Conservation (phyloP, 2,888 invertebrate genomes). For the Cerastis rubricosa region DNA sequence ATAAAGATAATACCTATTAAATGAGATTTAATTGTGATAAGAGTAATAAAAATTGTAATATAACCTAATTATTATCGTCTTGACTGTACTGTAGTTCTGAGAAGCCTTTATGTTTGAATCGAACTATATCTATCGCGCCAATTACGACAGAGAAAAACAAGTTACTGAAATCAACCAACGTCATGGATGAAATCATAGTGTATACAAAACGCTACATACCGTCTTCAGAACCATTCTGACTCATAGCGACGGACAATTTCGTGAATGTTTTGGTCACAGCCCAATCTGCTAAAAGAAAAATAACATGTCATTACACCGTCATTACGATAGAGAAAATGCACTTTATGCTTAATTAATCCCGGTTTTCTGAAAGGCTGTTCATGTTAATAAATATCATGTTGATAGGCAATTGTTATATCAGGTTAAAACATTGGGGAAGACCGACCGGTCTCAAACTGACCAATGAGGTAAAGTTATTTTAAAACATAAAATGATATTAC, state of each 20-base stretch:
- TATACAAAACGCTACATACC: slow-evolving; percentile 69
- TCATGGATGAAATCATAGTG: not conserved
- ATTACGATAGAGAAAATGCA: not conserved
- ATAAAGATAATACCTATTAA: too few species aligned
- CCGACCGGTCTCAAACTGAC: not conserved
- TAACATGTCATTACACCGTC: slow-evolving; percentile 17
- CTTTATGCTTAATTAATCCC: not conserved
- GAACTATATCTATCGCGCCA: too few species aligned
- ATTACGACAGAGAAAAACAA: not conserved
- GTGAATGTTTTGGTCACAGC: slow-evolving; percentile 82
- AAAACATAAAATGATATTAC: not conserved
- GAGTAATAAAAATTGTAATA: too few species aligned
- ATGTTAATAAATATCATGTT: not conserved
- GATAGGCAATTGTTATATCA: not conserved
- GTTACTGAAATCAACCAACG: not conserved
- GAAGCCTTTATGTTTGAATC: too few species aligned
- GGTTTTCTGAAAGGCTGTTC: not conserved
- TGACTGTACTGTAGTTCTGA: too few species aligned
- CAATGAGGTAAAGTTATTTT: not conserved
- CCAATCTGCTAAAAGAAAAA: slow-evolving; percentile 79
- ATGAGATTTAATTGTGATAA: too few species aligned
- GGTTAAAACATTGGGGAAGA: not conserved
- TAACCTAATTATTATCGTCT: too few species aligned
- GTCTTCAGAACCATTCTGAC: slow-evolving; percentile 73
- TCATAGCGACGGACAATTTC: slow-evolving; percentile 75